These are phyloP conservation scores for Heteronetta atricapilla DNA, from an alignment of 2,113 vertebrate species.

Conservation along the genomic window DNA sequence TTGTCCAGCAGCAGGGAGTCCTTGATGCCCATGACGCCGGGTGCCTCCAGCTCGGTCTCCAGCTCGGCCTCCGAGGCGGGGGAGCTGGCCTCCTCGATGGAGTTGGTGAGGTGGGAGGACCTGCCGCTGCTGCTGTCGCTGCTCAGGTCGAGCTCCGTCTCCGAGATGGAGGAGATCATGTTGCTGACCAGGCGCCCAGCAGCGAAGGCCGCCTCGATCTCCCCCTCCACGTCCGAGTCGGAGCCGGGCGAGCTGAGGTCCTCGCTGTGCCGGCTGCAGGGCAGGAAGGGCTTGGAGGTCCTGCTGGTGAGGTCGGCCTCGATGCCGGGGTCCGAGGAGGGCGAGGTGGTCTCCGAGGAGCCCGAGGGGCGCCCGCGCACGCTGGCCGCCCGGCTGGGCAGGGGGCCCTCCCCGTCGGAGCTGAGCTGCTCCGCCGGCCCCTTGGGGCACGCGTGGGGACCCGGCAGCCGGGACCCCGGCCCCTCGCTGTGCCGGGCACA, in stretches of 20 bases:
- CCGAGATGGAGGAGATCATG: conserved; percentile 98
- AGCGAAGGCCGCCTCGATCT: conserved; percentile 84
- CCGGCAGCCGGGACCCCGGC: neutral
- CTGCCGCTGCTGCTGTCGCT: conserved; percentile 87
- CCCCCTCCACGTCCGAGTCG: conserved; percentile 89
- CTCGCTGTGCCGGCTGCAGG: conserved; percentile 81
- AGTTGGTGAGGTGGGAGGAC: conserved; percentile 96
- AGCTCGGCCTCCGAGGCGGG: conserved; percentile 91
- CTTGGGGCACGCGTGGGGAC: neutral
- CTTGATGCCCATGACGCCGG: conserved; percentile 86
- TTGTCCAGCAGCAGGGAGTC: conserved; percentile 81
- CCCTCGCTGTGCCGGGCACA: accelerated
- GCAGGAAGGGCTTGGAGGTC: conserved; percentile 74
- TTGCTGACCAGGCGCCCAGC: conserved; percentile 84
- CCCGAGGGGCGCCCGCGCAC: conserved; percentile 50
- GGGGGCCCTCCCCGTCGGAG: conserved; percentile 54
- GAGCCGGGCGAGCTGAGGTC: conserved; percentile 92
- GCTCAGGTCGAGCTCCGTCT: conserved; percentile 93
- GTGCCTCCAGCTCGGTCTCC: conserved; percentile 86
- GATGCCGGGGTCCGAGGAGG: conserved; percentile 95
- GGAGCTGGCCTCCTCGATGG: conserved; percentile 95
- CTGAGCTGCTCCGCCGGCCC: conserved; percentile 2
- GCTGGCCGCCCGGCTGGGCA: neutral
- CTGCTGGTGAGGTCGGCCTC: conserved; percentile 90
- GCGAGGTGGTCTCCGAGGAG: conserved; percentile 84